Conservation (phyloP, 2,888 invertebrate genomes). For the Andrena bicolor region DNA sequence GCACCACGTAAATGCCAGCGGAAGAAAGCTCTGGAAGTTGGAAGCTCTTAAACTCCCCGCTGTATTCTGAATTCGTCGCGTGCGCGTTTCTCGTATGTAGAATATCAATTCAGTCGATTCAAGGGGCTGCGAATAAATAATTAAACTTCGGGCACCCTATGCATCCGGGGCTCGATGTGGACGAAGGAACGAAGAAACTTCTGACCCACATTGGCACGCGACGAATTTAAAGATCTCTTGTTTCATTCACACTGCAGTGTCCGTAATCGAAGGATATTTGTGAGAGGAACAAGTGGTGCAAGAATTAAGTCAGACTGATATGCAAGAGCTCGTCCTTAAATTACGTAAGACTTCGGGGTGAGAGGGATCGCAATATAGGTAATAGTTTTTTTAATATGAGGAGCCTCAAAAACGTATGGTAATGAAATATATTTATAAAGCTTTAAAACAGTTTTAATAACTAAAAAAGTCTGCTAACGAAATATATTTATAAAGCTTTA, state of each 20-base stretch:
- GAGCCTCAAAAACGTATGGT: too few relatives aligned
- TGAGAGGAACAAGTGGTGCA: too few relatives aligned
- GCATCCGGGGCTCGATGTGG: background rate
- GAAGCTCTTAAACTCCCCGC: background rate
- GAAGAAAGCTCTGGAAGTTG: background rate
- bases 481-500: too few relatives aligned
- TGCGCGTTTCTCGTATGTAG: background rate
- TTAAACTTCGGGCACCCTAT: background rate
- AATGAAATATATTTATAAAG: too few relatives aligned
- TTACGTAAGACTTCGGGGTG: too few relatives aligned
- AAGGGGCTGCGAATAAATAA: constrained; percentile 1
- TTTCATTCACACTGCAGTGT: background rate
- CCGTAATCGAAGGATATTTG: too few relatives aligned
- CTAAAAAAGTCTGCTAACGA: too few relatives aligned
- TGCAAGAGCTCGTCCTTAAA: too few relatives aligned
- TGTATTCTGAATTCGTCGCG: background rate
- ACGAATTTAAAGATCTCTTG: background rate
- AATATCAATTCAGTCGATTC: constrained; percentile 8
- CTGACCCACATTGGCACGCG: background rate
- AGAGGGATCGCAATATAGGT: too few relatives aligned
- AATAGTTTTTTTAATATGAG: too few relatives aligned
- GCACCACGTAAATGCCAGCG: background rate
- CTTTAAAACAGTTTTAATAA: too few relatives aligned
- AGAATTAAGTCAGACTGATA: too few relatives aligned
- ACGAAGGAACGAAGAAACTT: background rate